Conservation (phyloP, 2,797 vertebrate species). For the Phalloptychus januarius region DNA sequence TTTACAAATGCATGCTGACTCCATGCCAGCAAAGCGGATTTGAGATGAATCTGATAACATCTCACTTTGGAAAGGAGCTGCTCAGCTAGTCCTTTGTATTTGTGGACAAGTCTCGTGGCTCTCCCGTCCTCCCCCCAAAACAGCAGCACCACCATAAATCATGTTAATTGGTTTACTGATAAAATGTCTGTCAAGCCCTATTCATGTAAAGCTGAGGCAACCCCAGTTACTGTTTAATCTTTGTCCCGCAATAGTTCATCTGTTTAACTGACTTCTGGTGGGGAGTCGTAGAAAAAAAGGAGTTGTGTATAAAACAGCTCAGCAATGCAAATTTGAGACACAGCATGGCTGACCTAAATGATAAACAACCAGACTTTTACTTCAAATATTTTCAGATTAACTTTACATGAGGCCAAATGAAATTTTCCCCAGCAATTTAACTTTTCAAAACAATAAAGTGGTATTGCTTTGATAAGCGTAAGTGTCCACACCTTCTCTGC, state of each 20-base stretch:
- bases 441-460: constrained; percentile 38
- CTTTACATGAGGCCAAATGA: constrained; percentile 48
- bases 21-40: constrained; percentile 73
- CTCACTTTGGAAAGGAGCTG: constrained; percentile 71
- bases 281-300: constrained; percentile 59
- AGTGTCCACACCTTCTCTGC: not conserved
- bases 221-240: constrained; percentile 78
- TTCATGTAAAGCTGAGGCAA: constrained; percentile 68
- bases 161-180: constrained; percentile 83
- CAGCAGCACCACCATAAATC: constrained; percentile 74
- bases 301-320: constrained; percentile 51
- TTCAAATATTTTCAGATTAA: constrained; percentile 35
- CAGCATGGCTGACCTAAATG: constrained; percentile 52
- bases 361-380: constrained; percentile 54
- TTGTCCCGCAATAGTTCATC: constrained; percentile 74
- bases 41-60: constrained; percentile 72
- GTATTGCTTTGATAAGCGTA: constrained; percentile 14
- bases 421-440: constrained; percentile 38
- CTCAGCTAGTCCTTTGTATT: constrained; percentile 77
- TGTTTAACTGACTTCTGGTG: constrained; percentile 74
- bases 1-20: constrained; percentile 82
- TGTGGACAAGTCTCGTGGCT: constrained; percentile 73
- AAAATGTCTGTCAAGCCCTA: constrained; percentile 76
- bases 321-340: constrained; percentile 62
- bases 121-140: constrained; percentile 38